Conservation (phyloP, 2,888 invertebrate species). For the Phaonia tiefii region DNA sequence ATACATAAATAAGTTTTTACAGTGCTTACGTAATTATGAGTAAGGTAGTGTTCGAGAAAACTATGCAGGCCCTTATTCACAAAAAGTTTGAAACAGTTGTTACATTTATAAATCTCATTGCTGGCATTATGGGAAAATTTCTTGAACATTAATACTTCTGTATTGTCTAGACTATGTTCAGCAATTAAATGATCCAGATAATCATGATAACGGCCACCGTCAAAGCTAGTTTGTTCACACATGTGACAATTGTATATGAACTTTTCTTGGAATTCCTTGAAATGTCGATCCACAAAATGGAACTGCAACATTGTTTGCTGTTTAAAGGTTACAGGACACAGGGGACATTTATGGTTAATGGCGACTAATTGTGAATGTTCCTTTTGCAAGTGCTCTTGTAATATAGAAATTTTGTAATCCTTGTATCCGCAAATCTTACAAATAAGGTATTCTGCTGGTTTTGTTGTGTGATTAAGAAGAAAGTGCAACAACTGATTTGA, state of each 20-base stretch:
- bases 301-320: background rate
- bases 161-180: background rate
- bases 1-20: background rate
- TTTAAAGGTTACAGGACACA: background rate
- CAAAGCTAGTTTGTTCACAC: conserved; percentile 11
- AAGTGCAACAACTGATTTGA: background rate
- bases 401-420: background rate
- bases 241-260: conserved; percentile 2
- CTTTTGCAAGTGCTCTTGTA: background rate
- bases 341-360: background rate
- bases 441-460: background rate
- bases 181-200: background rate
- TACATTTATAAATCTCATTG: background rate
- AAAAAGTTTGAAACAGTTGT: background rate
- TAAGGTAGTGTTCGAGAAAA: conserved; percentile 1
- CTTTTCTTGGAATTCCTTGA: background rate
- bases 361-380: background rate
- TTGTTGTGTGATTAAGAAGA: background rate
- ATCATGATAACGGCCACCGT: background rate
- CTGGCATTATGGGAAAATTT: background rate
- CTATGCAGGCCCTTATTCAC: background rate
- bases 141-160: background rate
- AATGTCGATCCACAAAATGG: background rate
- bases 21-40: conserved; percentile 1
- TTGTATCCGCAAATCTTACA: conserved; percentile 7